A percentile compares a stretch with the other conserved stretches of the same genome.
These are phyloP conservation scores for Ageneiosus marmoratus DNA, from an alignment of 2,113 vertebrate species.

Conservation along the genomic window DNA sequence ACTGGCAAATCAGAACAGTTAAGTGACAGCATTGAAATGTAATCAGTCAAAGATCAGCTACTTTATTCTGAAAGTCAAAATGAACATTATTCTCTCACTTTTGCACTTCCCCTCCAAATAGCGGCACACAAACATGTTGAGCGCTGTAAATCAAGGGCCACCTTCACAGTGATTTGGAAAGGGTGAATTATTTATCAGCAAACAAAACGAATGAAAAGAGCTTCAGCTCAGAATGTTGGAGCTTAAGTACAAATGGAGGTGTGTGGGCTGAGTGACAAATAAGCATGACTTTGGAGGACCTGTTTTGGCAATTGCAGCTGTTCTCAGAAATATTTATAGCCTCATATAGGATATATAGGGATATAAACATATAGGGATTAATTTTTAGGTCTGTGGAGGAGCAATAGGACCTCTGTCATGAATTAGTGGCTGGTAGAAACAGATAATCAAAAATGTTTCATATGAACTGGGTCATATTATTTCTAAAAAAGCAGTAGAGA, in stretches of 20 bases:
- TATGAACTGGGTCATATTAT: conserved; percentile 21
- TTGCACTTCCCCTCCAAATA: neutral
- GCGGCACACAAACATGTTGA: conserved; percentile 4
- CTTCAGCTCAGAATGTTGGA: conserved; percentile 22
- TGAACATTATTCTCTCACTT: neutral
- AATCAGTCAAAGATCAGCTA: conserved; percentile 8
- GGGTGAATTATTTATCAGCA: conserved; percentile 46
- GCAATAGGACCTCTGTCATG: conserved; percentile 30
- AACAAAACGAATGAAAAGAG: conserved; percentile 34
- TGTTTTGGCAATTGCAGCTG: conserved; percentile 17
- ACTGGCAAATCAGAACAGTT: neutral
- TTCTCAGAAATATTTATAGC: conserved; percentile 46
- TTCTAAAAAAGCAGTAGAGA: conserved; percentile 11
- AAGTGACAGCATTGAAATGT: conserved; percentile 9
- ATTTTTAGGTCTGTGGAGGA: conserved; percentile 41
- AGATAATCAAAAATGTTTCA: conserved; percentile 8
- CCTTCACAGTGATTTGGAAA: conserved; percentile 34
- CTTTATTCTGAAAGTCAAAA: conserved; percentile 22
- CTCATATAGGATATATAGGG: too few relatives aligned
- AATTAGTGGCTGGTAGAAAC: conserved; percentile 33
- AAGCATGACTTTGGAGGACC: conserved; percentile 31
- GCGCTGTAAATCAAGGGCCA: conserved; percentile 18
- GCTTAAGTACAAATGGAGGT: conserved; percentile 12
- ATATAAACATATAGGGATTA: conserved; percentile 28
- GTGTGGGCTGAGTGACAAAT: conserved; percentile 19